Evolutionary conservation across 1,140 invertebrate species (phyloP).

Genomic region (Dolichoris vasculosae): DNA sequence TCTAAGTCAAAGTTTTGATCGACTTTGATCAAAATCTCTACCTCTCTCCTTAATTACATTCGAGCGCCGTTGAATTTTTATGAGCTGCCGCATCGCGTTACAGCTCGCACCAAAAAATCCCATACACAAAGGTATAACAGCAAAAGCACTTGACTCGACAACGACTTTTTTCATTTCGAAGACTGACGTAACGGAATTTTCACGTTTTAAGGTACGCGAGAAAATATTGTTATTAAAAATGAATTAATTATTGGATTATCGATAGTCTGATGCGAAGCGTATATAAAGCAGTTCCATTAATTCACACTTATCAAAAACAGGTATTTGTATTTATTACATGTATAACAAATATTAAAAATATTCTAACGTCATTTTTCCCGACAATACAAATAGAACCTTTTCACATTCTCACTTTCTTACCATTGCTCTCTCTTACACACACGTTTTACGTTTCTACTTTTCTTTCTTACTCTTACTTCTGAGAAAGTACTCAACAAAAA

Average conservation of each 20-base stretch:
- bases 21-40: not conserved
- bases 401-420: not conserved
- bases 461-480: not conserved
- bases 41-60: not conserved
- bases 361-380: too few relatives aligned
- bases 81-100: not conserved
- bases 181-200: conserved; percentile 39
- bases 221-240: conserved; percentile 6
- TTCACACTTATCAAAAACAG: not conserved
- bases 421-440: not conserved
- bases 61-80: conserved; percentile 1
- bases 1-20: not conserved
- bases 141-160: not conserved
- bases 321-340: not conserved
- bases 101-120: not conserved
- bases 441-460: not conserved
- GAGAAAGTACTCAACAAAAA: not conserved
- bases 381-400: not conserved
- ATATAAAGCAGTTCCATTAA: not conserved
- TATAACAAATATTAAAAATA: too few relatives aligned
- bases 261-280: not conserved
- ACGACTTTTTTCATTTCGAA: conserved; percentile 15
- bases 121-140: not conserved
- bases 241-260: conserved; percentile 11
- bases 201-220: not conserved